Percentiles rank a stretch among this genome's conserved stretches.
phyloP scores from a whole-genome alignment of 1,140 invertebrate species.

The Drosophila grimshawi region DNA sequence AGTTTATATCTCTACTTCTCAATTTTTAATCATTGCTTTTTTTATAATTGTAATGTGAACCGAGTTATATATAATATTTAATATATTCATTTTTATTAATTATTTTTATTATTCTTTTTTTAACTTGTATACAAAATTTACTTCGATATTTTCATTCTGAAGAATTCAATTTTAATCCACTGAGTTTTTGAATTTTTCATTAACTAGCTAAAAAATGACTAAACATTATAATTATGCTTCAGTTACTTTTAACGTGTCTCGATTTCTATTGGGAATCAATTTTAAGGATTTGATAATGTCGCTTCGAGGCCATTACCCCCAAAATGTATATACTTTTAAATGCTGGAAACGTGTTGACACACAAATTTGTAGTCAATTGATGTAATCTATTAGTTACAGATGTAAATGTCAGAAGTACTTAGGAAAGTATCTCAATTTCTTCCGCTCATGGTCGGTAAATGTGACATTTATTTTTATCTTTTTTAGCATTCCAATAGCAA shows the following conservation, averaged over 20 bases:
- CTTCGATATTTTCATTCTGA: background rate
- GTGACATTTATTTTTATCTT: constrained; percentile 34
- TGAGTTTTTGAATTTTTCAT: too few relatives aligned
- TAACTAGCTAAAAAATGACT: too few relatives aligned
- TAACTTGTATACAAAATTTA: background rate
- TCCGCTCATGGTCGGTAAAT: background rate
- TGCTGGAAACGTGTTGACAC: constrained; percentile 17
- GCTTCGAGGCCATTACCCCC: background rate
- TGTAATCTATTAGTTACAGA: constrained; percentile 41
- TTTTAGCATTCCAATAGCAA: constrained; percentile 39
- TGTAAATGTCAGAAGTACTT: constrained; percentile 43
- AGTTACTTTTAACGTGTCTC: background rate
- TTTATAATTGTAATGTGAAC: too few relatives aligned
- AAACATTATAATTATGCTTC: background rate
- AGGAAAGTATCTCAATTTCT: constrained; percentile 44
- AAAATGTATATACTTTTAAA: constrained; percentile 1
- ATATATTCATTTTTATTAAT: too few relatives aligned
- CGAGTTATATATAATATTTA: too few relatives aligned
- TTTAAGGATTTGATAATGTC: too few relatives aligned
- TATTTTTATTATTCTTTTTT: too few relatives aligned
- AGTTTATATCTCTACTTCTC: background rate
- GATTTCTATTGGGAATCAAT: background rate
- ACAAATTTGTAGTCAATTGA: constrained; percentile 40
- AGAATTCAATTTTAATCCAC: background rate
- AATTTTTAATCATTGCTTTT: background rate